A percentile compares a stretch with the other conserved stretches of the same genome.
These are phyloP conservation scores for Climacteris rufus DNA, from an alignment of 2,113 vertebrate species.

Conservation along the genomic window DNA sequence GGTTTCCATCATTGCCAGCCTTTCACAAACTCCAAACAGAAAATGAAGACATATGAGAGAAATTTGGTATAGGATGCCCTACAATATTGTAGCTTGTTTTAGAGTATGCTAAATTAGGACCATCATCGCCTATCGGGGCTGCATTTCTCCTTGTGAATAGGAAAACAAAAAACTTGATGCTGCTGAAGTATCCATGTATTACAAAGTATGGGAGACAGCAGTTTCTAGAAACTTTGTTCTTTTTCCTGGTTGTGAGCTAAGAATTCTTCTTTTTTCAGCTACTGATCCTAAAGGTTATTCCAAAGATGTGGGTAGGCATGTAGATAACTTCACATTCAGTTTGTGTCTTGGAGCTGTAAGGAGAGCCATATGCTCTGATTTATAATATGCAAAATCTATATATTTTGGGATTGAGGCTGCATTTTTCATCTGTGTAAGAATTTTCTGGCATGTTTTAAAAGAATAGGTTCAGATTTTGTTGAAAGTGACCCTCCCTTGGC, in stretches of 20 bases:
- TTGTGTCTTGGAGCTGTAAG: conserved; percentile 21
- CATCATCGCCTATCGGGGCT: background rate
- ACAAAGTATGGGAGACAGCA: background rate
- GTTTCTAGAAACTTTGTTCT: background rate
- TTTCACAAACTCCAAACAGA: background rate
- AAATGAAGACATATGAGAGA: background rate
- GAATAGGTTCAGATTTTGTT: background rate
- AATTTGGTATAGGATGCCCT: background rate
- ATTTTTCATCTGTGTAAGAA: background rate
- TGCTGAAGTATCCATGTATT: background rate
- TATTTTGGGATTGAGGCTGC: conserved; percentile 11
- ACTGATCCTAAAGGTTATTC: conserved; percentile 37
- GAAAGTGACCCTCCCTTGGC: background rate
- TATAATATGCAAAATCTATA: conserved; percentile 22
- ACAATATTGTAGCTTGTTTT: background rate
- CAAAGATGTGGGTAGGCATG: conserved; percentile 25
- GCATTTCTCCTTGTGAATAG: background rate
- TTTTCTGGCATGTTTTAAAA: background rate
- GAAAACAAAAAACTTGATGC: background rate
- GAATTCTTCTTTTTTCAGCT: background rate
- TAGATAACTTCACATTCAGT: background rate
- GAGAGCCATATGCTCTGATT: conserved; percentile 45
- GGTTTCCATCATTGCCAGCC: background rate
- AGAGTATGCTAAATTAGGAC: background rate
- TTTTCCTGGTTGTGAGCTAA: background rate